phyloP scores from a whole-genome alignment of 2,113 vertebrate species.

The Antigone vipio region DNA sequence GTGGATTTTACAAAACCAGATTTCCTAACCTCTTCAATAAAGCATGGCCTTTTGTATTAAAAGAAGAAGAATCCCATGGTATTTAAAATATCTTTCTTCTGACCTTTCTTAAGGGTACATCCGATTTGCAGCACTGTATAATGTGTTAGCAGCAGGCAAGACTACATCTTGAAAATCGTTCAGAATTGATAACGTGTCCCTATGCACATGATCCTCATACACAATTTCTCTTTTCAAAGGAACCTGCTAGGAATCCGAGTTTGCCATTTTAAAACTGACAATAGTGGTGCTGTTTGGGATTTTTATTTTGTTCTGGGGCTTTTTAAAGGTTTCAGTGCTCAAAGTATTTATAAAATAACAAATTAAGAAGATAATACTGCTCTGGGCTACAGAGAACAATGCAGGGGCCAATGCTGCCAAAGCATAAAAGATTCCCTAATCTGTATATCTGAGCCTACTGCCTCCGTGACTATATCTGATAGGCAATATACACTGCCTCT shows the following conservation, averaged over 20 bases:
- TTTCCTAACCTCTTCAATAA: slow-evolving; percentile 59
- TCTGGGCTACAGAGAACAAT: not conserved
- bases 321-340: not conserved
- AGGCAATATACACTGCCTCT: not conserved
- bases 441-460: not conserved
- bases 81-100: slow-evolving; percentile 60
- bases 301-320: not conserved
- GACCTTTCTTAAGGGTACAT: slow-evolving; percentile 53
- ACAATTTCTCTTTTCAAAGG: slow-evolving; percentile 25
- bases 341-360: slow-evolving; percentile 42
- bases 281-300: not conserved
- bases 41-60: slow-evolving; percentile 34
- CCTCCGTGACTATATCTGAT: not conserved
- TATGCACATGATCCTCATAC: slow-evolving; percentile 11
- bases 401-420: not conserved
- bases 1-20: not conserved
- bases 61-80: slow-evolving; percentile 36
- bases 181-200: slow-evolving; percentile 30
- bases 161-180: slow-evolving; percentile 20
- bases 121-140: slow-evolving; percentile 2
- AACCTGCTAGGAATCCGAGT: slow-evolving; percentile 1
- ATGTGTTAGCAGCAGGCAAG: slow-evolving; percentile 42
- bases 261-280: slow-evolving; percentile 31
- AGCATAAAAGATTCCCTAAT: not conserved
- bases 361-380: slow-evolving; percentile 7